These are phyloP conservation scores for Pogoniulus pusillus DNA, from an alignment of 2,797 vertebrate species.

Conservation along the genomic window DNA sequence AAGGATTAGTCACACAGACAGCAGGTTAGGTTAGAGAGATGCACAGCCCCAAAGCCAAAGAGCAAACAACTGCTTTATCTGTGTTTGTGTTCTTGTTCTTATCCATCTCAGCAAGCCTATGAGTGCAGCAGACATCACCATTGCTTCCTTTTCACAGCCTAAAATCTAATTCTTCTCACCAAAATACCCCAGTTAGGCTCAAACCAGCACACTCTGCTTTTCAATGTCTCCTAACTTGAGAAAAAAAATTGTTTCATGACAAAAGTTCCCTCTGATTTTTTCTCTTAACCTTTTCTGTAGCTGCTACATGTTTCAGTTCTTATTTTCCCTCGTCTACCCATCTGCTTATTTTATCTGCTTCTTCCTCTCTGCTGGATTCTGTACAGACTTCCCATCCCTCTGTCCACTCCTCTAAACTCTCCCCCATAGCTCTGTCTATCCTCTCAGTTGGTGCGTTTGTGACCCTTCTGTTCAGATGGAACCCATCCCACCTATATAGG, in stretches of 20 bases:
- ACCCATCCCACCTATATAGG: slow-evolving; percentile 79
- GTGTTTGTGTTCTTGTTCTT: no score
- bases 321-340: slow-evolving; percentile 72
- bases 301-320: slow-evolving; percentile 61
- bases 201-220: no score
- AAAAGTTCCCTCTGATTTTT: slow-evolving; percentile 28
- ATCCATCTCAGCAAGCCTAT: no score
- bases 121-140: no score
- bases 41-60: no score
- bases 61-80: no score
- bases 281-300: slow-evolving; percentile 61
- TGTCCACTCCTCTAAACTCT: slow-evolving; percentile 81
- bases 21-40: no score
- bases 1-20: no score
- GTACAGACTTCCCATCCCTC: slow-evolving; percentile 78
- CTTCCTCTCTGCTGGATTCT: slow-evolving; percentile 77
- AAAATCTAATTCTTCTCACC: no score
- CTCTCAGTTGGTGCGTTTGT: slow-evolving; percentile 81
- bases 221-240: background rate
- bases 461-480: slow-evolving; percentile 84
- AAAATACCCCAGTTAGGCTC: no score
- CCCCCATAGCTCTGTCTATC: slow-evolving; percentile 84
- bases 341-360: slow-evolving; percentile 79
- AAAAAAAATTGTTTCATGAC: background rate
- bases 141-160: no score